phyloP scores from a whole-genome alignment of 2,113 vertebrate genomes.

The Trochalopteron elliotii region DNA sequence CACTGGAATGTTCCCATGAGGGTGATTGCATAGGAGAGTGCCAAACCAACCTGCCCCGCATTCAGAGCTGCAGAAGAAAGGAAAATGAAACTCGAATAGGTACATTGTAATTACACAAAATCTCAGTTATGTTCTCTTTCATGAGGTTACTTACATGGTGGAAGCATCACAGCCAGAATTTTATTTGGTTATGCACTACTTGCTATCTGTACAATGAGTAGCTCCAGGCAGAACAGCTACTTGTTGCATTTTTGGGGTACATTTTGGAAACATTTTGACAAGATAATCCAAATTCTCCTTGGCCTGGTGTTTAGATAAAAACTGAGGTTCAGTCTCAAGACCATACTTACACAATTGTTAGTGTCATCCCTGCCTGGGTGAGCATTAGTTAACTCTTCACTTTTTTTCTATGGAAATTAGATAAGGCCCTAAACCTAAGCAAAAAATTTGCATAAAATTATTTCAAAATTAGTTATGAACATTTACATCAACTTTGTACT shows the following conservation, averaged over 20 bases:
- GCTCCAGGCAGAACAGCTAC: background rate
- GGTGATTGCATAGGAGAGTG: slow-evolving; percentile 87
- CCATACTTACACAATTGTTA: background rate
- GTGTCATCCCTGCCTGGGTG: background rate
- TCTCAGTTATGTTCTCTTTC: background rate
- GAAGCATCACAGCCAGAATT: background rate
- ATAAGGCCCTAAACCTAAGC: background rate
- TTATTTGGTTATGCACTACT: background rate
- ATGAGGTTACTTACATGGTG: background rate
- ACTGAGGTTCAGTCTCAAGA: background rate
- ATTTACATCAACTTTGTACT: background rate
- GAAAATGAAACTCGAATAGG: background rate
- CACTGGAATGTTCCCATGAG: slow-evolving; percentile 97
- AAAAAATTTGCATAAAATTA: background rate
- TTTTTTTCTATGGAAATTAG: background rate
- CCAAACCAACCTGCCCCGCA: slow-evolving; percentile 88
- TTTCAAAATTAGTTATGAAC: background rate
- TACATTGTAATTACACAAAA: background rate
- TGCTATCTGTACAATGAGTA: background rate
- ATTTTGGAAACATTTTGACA: background rate
- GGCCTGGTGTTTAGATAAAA: background rate
- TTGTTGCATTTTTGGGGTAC: background rate
- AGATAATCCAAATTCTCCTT: background rate
- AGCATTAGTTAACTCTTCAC: background rate
- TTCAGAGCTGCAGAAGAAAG: slow-evolving; percentile 76